Base-by-base conservation (phyloP, 2,888 invertebrate species). In the Sarcophaga carnaria region DNA sequence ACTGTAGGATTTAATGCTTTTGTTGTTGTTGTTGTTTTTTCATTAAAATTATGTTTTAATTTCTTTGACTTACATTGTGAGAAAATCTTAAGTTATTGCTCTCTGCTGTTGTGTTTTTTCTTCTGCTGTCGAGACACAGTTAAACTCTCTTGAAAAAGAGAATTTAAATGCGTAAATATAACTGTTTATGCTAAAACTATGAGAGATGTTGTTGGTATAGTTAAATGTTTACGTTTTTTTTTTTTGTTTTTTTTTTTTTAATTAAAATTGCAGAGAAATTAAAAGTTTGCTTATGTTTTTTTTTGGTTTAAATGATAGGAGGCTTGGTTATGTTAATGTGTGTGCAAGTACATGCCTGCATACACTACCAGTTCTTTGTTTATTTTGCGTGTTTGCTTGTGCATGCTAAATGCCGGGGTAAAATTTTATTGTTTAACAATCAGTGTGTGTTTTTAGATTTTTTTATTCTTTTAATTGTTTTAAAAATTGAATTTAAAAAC, bases 401-500 rank as follows among this genome's bases (percentile, higher is more conserved):
- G 37, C 37, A 37, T 37, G 37, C 37, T 37, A n/a, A n/a, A n/a
- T 37, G 37, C 10, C 37, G 10, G 37, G 8, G 37, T 37, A 37
- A 10, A 37, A 72, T 83, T 83, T 72, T 72, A 71, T 77, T 77
- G 71, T 83, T 59, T 78, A 72, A 77, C 71, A 70, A 79, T 70
- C 77, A 72, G 66, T 71, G 74, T 72, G 37, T 37, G 37, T 37
- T 37, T 78, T 22, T 83, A 80, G 83, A 80, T 84, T 84, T 37
- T 37, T 37, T 37, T 37, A 8, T 0, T 37, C 37, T 10, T 37
- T 84, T 80, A 84, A 84, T 84, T 84, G 80, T 80, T 37, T 37
- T 80, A 66, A 80, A 84, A 49, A 80, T 66, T 80, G 77, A 17
- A 80, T 79, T 79, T 70, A 83, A 79, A 72, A 64, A 76, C 10